Evolutionary conservation across 2,113 vertebrate genomes (phyloP), one percentile per base, ranked within the genome.

Genomic region (Eonycteris spelaea): DNA sequence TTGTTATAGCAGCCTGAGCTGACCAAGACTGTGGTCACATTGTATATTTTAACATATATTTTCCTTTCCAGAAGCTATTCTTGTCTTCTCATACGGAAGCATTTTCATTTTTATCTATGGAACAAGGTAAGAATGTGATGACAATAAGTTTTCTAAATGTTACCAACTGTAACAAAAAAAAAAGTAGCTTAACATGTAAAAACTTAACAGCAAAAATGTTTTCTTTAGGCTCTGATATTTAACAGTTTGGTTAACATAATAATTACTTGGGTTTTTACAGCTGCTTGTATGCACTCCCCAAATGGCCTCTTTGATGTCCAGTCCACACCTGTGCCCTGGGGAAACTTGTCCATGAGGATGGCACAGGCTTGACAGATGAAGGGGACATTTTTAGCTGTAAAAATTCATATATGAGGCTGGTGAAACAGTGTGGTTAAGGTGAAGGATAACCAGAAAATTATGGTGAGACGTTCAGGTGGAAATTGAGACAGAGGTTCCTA

Each of bases 141-240:
- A n/a, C 16, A 90, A 70, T 57, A 94, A n/a, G 26, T 96, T 96
- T 97, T 65, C 61, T 94, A 89, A 73, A 55, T 75, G 45, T 86
- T 95, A 83, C 68, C 92, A 93, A 83, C 87, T 90, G n/a, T 79
- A 75, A 95, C 90, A 96, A 87, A 86, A 94, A 48, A 55, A 53
- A 95, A 55, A 55, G 51, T 63, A 74, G 14, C 19, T 80, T 73
- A 74, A 59, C 65, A 88, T 24, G 63, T 68, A 57, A 84, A 65
- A 92, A 55, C 9, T 61, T 85, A 38, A 57, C 7, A 59, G 90
- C 15, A 93, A 30, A 94, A 82, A 87, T 38, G 16, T 48, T 89
- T 83, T 33, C 53, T 77, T 91, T 77, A 61, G 71, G 43, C 33
- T 93, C 55, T 74, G 15, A 65, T 43, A 33, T 59, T 61, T 94